Evolutionary conservation across 2,113 vertebrate genomes (phyloP), one percentile per base, ranked within the genome.

Genomic region (Ploceus nigricollis): DNA sequence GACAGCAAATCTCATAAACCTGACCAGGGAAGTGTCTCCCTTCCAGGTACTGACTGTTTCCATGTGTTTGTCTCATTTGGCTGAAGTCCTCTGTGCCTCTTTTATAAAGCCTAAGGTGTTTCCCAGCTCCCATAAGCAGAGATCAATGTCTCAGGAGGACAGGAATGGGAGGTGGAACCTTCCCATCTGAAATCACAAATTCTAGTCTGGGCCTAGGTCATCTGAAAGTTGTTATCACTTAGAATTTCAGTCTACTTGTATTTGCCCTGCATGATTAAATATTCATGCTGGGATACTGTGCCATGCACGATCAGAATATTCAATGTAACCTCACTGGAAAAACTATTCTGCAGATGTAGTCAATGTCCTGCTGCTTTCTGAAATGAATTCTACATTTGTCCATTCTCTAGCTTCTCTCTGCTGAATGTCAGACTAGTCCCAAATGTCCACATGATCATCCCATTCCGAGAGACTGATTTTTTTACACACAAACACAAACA

Each of bases 231-330:
- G 80, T 66, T 20, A 15, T 77, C 87, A 89, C 68, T 68, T 73
- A 88, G 87, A 96, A 94, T 95, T 89, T 94, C 92, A 90, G 93
- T 75, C 69, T 89, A 20, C 69, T 90, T 83, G 33, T 96, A 87
- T 97, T 96, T 95, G 65, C 79, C 88, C 93, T 94, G 88, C 80
- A 31, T 78, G 80, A 90, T 95, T 96, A 90, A 93, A 89, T 94
- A 96, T 94, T 95, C 90, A 89, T 90, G 80, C n/a, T 17, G 61
- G 76, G 60, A 93, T 87, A 78, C 68, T 90, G 68, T 90, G 85
- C 51, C 56, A 60, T 65, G 61, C 93, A 93, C 5, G 5, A 87
- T 39, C 72, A 95, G 86, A 96, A 95, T 96, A 90, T 56, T 87
- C 76, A 89, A 73, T 90, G 73, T 82, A 92, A 87, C 40, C 64